Percentiles rank a stretch among this genome's conserved stretches.
phyloP scores from a whole-genome alignment of 2,888 invertebrate species.

The Galeopsomyia nigrocyanea region DNA sequence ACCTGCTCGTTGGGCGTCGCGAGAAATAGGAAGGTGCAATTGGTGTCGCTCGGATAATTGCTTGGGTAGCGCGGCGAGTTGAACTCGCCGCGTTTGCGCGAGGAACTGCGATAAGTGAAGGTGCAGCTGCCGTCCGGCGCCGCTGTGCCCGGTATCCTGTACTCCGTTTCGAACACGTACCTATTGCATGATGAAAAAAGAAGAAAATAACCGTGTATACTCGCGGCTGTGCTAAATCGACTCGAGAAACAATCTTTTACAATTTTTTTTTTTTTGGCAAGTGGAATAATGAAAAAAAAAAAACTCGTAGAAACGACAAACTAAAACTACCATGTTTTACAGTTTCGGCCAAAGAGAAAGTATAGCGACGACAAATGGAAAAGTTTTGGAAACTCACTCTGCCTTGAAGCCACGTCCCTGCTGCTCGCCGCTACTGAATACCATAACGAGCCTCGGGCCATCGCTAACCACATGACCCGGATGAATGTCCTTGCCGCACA shows the following conservation, averaged over 20 bases:
- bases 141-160: slow-evolving; percentile 93
- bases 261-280: too few relatives aligned
- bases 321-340: too few relatives aligned
- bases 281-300: too few relatives aligned
- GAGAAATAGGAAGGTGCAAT: slow-evolving; percentile 93
- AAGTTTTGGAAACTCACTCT: slow-evolving; percentile 69
- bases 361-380: too few relatives aligned
- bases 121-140: slow-evolving; percentile 92
- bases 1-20: slow-evolving; percentile 91
- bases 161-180: slow-evolving; percentile 79
- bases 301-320: too few relatives aligned
- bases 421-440: slow-evolving; percentile 93
- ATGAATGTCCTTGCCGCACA: slow-evolving; percentile 85
- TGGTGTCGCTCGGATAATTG: slow-evolving; percentile 95
- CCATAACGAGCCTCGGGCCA: slow-evolving; percentile 93
- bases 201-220: too few relatives aligned
- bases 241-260: too few relatives aligned
- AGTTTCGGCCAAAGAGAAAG: too few relatives aligned
- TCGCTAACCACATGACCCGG: slow-evolving; percentile 89
- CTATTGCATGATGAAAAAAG: too few relatives aligned
- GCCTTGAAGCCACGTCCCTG: slow-evolving; percentile 94
- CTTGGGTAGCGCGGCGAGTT: slow-evolving; percentile 97
- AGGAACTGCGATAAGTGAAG: slow-evolving; percentile 91
- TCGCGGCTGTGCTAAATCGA: too few relatives aligned
- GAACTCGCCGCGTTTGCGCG: slow-evolving; percentile 90